These are phyloP conservation scores for Cyclophora punctaria DNA, from an alignment of 2,888 invertebrate genomes.

Conservation along the genomic window DNA sequence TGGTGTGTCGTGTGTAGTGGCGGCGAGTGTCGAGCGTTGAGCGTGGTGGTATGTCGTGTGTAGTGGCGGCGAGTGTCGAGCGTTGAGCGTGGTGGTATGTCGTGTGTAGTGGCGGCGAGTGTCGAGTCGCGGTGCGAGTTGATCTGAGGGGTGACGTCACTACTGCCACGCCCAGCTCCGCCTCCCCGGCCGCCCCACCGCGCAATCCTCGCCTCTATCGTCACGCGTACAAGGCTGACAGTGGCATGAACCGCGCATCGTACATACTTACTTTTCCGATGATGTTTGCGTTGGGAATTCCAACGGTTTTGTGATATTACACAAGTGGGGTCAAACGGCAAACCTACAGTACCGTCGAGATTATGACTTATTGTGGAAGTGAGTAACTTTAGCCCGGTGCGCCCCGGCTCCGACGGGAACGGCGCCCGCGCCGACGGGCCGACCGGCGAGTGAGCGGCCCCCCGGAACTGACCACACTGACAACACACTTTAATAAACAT, in stretches of 20 bases:
- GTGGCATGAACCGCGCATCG: constrained; percentile 1
- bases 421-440: no score
- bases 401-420: no score
- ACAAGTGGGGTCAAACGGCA: constrained; percentile 15
- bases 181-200: constrained; percentile 24
- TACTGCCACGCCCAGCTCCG: constrained; percentile 59
- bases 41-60: not conserved
- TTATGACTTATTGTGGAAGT: no score
- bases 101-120: no score
- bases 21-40: no score
- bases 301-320: constrained; percentile 15
- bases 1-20: not conserved
- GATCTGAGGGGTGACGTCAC: constrained; percentile 30
- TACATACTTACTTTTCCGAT: constrained; percentile 3
- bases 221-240: not conserved
- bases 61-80: no score
- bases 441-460: constrained; percentile 8
- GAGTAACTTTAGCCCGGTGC: no score
- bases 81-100: not conserved
- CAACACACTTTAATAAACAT: no score
- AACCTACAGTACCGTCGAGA: not conserved
- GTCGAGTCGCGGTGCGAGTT: not conserved
- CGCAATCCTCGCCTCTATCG: constrained; percentile 5
- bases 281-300: constrained; percentile 20
- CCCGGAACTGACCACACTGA: no score